Evolutionary conservation across 2,797 vertebrate species (phyloP).

Genomic region (Pagetopsis macropterus): DNA sequence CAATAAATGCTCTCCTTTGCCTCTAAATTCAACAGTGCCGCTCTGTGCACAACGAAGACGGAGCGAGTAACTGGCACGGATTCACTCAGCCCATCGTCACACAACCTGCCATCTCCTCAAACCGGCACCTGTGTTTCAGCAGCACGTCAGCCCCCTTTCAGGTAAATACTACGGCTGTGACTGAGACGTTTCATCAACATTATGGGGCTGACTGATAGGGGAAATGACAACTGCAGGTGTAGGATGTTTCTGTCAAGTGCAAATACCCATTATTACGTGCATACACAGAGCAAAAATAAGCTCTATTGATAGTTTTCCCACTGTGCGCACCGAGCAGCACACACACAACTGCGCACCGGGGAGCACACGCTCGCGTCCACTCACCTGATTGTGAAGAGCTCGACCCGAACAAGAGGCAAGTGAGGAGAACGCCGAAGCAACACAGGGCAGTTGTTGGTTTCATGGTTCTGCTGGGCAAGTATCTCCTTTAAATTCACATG

Average conservation of each 20-base stretch:
- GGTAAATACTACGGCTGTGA: not conserved
- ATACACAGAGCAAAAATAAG: conserved; percentile 32
- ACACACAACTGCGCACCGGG: conserved; percentile 45
- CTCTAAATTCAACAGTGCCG: conserved; percentile 73
- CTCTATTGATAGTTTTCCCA: conserved; percentile 21
- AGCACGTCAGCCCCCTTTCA: not conserved
- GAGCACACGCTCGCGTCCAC: conserved; percentile 56
- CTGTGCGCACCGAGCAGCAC: conserved; percentile 53
- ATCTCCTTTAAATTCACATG: conserved; percentile 86
- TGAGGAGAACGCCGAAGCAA: conserved; percentile 81
- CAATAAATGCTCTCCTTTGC: conserved; percentile 58
- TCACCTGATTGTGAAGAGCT: conserved; percentile 86
- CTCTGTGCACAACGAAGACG: conserved; percentile 62
- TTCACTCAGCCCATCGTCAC: conserved; percentile 7
- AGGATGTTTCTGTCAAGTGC: not conserved
- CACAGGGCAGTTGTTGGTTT: conserved; percentile 76
- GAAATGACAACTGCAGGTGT: not conserved
- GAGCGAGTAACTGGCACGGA: conserved; percentile 26
- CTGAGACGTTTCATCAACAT: not conserved
- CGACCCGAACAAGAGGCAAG: conserved; percentile 74
- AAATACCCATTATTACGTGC: not conserved
- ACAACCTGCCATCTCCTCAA: conserved; percentile 27
- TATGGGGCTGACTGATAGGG: not conserved
- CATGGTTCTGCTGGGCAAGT: conserved; percentile 79
- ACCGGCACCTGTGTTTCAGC: conserved; percentile 39